These are phyloP conservation scores for Pachliopta kotzebuea DNA, from an alignment of 2,888 invertebrate genomes.

Conservation along the genomic window DNA sequence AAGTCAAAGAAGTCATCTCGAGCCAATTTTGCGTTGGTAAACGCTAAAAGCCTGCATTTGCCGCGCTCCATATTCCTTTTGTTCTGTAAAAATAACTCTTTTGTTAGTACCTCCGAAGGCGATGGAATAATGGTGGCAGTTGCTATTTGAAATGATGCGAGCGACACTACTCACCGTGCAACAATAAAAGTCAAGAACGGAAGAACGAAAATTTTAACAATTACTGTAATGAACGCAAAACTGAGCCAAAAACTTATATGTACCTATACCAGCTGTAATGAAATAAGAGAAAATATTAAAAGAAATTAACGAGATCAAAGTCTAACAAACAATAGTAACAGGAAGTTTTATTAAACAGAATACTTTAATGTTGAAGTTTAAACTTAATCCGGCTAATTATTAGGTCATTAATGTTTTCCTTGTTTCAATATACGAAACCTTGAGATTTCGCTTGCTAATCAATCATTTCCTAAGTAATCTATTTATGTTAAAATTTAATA, in stretches of 20 bases:
- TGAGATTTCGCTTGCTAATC: not conserved
- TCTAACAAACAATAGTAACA: not conserved
- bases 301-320: not conserved
- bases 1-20: conserved; percentile 27
- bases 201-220: not conserved
- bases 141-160: conserved; percentile 28
- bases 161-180: conserved; percentile 14
- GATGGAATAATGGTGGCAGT: conserved; percentile 24
- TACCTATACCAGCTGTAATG: no score
- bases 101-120: conserved; percentile 18
- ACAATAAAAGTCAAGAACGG: not conserved
- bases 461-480: not conserved
- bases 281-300: not conserved
- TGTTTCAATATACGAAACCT: not conserved
- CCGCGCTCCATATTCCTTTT: conserved; percentile 25
- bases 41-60: conserved; percentile 29
- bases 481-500: not conserved
- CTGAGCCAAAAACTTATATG: not conserved
- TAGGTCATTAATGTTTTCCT: not conserved
- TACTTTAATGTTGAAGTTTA: not conserved
- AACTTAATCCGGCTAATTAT: not conserved
- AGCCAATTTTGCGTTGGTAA: conserved; percentile 29
- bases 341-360: not conserved
- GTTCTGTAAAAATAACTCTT: conserved; percentile 27
- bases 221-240: not conserved